Base-by-base conservation (phyloP, 2,888 invertebrate genomes). In the Drosophila neutralis region DNA sequence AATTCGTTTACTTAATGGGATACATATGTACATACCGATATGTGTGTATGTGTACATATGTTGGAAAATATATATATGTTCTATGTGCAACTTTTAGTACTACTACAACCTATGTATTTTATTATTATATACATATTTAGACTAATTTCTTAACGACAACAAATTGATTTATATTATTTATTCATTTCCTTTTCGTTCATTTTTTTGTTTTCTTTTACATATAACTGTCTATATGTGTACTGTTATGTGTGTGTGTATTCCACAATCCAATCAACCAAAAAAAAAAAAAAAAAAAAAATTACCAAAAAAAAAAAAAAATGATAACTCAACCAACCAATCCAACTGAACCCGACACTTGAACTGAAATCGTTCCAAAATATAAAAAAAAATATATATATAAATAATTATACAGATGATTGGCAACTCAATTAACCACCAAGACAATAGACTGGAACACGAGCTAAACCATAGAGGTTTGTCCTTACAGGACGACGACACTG, bases 371-470 rank as follows among this genome's bases (percentile, higher is more conserved):
- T 79, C 68, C 63, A 75, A 82, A 68, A 54, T 58, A 73, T 49
- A 59, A 64, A 72, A 62, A 70, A 66, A 74, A 63, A 70, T 72
- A 68, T 60, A 76, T 64, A 80, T 73, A 81, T 60, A 74, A 73
- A 75, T 77, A 82, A 84, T 74, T 77, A 78, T 83, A 82, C 87
- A 93, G 93, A 91, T 93, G 91, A 93, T 96, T 87, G 95, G 95
- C 80, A 97, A 97, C 93, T 97, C 97, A 81, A 96, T 97, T 92
- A 96, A 96, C 92, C 96, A 96, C 93, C 95, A 95, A 92, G 96
- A 96, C 93, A 96, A 96, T 93, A 94, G 95, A 91, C 94, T 96
- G 93, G 96, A 96, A 91, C 95, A 95, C 92, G 96, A 96, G 92
- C 94, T 96, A 91, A 96, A 95, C 93, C 95, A 96, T 93, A 95